Conservation (phyloP, 92 coral and sea anemone species). For the Epizoanthus rinbou region DNA sequence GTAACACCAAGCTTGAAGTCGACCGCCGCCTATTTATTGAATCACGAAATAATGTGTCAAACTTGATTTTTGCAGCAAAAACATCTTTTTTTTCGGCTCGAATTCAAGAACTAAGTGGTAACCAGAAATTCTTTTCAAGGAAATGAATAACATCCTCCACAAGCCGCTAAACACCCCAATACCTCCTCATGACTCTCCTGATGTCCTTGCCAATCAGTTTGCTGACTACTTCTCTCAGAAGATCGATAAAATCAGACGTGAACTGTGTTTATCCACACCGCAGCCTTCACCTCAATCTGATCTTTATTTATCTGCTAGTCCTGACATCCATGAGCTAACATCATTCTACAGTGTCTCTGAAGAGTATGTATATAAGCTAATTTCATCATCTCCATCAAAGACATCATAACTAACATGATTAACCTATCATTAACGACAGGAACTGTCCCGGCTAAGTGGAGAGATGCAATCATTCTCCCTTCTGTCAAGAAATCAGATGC, state of each 20-base stretch:
- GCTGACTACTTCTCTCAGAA: background rate
- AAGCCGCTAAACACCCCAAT: background rate
- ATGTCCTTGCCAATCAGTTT: background rate
- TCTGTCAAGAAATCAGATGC: no score
- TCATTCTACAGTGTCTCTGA: no score
- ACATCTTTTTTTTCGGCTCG: background rate
- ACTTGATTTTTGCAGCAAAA: background rate
- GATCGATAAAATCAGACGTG: background rate
- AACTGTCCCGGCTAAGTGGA: no score
- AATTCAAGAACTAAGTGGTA: background rate
- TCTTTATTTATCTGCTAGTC: background rate
- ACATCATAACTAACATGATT: no score
- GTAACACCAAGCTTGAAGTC: background rate
- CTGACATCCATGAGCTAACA: no score
- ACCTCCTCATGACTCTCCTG: background rate
- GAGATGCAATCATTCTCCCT: no score
- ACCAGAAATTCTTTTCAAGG: background rate
- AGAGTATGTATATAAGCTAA: no score
- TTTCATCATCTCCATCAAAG: no score
- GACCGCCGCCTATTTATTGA: constrained; percentile 1
- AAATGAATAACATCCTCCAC: background rate
- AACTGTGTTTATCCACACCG: background rate
- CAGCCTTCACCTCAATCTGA: background rate
- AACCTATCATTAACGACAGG: no score
- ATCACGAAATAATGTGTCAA: background rate